Percentiles rank a stretch among this genome's conserved stretches.
These are phyloP conservation scores for Drosophila simulans DNA, from an alignment of 1,140 invertebrate genomes.

Conservation along the genomic window DNA sequence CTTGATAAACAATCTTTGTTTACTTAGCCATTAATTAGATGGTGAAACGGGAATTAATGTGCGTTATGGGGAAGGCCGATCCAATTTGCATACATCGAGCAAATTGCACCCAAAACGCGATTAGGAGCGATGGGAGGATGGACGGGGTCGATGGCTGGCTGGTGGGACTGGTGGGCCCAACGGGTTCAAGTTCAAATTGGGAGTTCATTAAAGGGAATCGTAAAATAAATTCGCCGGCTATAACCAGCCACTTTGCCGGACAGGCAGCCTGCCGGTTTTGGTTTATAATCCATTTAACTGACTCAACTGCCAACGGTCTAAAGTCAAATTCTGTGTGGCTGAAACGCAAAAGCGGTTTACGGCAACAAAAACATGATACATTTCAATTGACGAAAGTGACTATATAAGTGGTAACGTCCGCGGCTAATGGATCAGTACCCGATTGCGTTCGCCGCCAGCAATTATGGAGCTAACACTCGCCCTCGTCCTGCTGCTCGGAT, in stretches of 20 bases:
- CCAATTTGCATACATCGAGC: slow-evolving; percentile 30
- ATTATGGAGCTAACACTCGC: slow-evolving; percentile 28
- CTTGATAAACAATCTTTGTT: not conserved
- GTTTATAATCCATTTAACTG: slow-evolving; percentile 36
- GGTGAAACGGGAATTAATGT: slow-evolving; percentile 27
- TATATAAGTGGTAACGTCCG: slow-evolving; percentile 55
- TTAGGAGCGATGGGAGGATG: slow-evolving; percentile 18
- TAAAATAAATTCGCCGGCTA: slow-evolving; percentile 47
- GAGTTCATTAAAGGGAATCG: slow-evolving; percentile 72
- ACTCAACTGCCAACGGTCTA: slow-evolving; percentile 67
- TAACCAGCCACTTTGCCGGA: slow-evolving; percentile 43
- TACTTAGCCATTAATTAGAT: slow-evolving; percentile 9
- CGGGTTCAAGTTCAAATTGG: slow-evolving; percentile 52
- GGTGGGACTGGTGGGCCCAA: not conserved
- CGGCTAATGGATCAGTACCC: slow-evolving; percentile 41
- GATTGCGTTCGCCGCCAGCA: slow-evolving; percentile 18
- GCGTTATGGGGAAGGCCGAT: slow-evolving; percentile 23
- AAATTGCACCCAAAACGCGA: slow-evolving; percentile 46
- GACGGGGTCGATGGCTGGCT: slow-evolving; percentile 34
- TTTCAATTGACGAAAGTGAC: slow-evolving; percentile 39
- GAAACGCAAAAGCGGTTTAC: slow-evolving; percentile 49
- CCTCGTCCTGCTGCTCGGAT: slow-evolving; percentile 30
- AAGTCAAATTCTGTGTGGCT: slow-evolving; percentile 76
- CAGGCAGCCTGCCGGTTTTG: slow-evolving; percentile 25
- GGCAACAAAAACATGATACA: slow-evolving; percentile 20